Conservation (phyloP, 2,113 vertebrate genomes). For the Scartelaos histophorus region DNA sequence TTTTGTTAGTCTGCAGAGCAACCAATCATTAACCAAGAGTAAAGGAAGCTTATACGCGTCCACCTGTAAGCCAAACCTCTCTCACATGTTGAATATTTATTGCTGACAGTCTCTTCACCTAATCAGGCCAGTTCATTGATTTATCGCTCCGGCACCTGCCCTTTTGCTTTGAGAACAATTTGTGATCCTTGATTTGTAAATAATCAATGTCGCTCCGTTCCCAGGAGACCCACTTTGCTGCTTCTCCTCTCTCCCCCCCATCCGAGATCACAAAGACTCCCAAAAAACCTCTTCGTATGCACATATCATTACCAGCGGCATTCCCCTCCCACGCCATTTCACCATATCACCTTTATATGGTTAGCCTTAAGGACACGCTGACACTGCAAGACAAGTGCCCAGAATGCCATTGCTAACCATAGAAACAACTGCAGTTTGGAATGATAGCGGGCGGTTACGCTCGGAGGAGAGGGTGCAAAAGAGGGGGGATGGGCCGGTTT, state of each 20-base stretch:
- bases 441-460: slow-evolving; percentile 43
- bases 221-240: slow-evolving; percentile 24
- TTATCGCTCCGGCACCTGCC: not conserved
- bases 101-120: not conserved
- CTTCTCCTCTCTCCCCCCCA: slow-evolving; percentile 42
- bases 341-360: slow-evolving; percentile 17
- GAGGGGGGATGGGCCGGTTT: slow-evolving; percentile 53
- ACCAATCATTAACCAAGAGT: not conserved
- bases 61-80: not conserved
- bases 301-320: slow-evolving; percentile 68
- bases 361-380: slow-evolving; percentile 55
- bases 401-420: slow-evolving; percentile 66
- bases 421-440: slow-evolving; percentile 60
- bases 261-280: slow-evolving; percentile 60
- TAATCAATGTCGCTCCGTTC: slow-evolving; percentile 39
- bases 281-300: slow-evolving; percentile 67
- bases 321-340: slow-evolving; percentile 27
- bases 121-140: not conserved
- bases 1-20: not conserved
- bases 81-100: slow-evolving; percentile 11
- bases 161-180: slow-evolving; percentile 13
- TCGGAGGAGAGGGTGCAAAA: slow-evolving; percentile 22
- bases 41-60: not conserved
- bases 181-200: slow-evolving; percentile 32
- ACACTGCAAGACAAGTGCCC: slow-evolving; percentile 52